phyloP scores from a whole-genome alignment of 1,140 invertebrate species.

The Vanessa atalanta region DNA sequence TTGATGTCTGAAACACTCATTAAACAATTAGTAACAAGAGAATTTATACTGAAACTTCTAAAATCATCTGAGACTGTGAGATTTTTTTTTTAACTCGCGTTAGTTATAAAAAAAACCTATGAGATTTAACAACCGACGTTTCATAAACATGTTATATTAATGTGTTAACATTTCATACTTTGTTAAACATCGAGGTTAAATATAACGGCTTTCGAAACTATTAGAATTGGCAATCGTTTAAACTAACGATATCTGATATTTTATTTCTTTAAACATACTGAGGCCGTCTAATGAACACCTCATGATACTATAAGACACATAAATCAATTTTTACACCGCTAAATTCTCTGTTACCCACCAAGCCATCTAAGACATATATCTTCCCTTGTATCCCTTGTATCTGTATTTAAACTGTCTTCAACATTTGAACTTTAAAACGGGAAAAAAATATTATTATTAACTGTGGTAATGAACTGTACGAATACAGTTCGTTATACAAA shows the following conservation, averaged over 20 bases:
- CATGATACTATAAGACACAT: no score
- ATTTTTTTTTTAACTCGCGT: constrained; percentile 9
- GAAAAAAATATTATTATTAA: no score
- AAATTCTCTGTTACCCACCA: no score
- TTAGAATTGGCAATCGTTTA: constrained; percentile 4
- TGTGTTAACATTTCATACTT: constrained; percentile 28
- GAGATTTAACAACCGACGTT: constrained; percentile 7
- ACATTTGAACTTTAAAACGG: no score
- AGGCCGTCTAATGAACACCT: no score
- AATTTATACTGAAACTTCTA: constrained; percentile 1
- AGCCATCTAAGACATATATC: no score
- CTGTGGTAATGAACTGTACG: no score
- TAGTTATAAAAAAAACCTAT: not conserved
- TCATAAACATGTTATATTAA: constrained; percentile 20
- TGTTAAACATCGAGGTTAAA: constrained; percentile 23
- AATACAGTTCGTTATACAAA: not conserved
- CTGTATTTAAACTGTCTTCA: no score
- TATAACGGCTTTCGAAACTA: constrained; percentile 8
- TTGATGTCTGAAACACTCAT: constrained; percentile 5
- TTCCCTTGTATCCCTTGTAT: no score
- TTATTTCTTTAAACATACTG: no score
- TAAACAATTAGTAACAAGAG: constrained; percentile 18
- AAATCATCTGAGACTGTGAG: constrained; percentile 19
- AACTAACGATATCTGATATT: not conserved
- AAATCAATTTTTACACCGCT: no score